phyloP scores from a whole-genome alignment of 2,888 invertebrate species.

The Chamaedrilus cognettii region DNA sequence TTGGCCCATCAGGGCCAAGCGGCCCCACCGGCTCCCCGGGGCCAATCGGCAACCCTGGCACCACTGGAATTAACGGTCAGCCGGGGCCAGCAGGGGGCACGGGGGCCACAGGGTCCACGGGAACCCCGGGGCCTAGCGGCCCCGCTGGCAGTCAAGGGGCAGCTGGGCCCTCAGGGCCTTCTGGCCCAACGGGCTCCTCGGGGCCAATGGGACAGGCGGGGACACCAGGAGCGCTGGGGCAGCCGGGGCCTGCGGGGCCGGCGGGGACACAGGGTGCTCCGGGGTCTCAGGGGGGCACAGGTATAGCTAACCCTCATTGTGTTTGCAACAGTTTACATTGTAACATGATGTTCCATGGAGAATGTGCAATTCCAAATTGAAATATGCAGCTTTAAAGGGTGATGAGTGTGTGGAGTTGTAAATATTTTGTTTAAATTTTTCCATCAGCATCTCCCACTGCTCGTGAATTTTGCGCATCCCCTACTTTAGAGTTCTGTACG shows the following conservation, averaged over 20 bases:
- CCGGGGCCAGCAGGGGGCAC: conserved; percentile 23
- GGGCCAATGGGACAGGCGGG: background rate
- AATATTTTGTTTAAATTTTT: too few relatives aligned
- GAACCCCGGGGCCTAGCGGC: conserved; percentile 26
- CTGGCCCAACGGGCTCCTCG: background rate
- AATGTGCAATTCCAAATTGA: too few relatives aligned
- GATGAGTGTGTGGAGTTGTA: too few relatives aligned
- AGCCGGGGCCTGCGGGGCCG: background rate
- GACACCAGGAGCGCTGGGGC: background rate
- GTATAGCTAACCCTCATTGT: background rate
- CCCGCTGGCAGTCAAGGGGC: background rate
- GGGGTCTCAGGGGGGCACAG: background rate
- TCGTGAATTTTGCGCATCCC: too few relatives aligned
- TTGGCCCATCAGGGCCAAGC: background rate
- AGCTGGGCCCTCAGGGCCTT: background rate
- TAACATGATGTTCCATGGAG: background rate
- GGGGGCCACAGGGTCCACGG: conserved; percentile 32
- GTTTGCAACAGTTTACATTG: background rate
- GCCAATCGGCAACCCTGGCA: conserved; percentile 17
- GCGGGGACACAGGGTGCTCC: background rate
- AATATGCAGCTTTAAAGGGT: too few relatives aligned
- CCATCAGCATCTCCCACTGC: too few relatives aligned
- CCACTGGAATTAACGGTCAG: conserved; percentile 11
- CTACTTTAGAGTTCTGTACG: too few relatives aligned
- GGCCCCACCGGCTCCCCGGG: background rate